Evolutionary conservation across 2,113 vertebrate species (phyloP), one percentile per base, ranked within the genome.

Genomic region (Ariopsis seemanni): DNA sequence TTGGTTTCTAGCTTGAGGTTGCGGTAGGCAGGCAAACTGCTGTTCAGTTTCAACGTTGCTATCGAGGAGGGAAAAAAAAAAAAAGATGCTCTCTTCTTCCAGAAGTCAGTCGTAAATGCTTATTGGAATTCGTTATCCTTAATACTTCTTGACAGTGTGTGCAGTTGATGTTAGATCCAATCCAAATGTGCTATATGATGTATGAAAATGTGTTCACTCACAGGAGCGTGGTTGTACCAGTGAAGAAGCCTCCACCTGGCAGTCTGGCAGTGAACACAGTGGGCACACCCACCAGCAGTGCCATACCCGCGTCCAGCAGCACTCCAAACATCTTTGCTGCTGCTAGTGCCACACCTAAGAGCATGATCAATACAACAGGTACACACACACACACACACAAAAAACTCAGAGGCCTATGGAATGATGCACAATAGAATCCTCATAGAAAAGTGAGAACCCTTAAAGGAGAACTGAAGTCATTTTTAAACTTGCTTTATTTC

Each of bases 341-440:
- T 80, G 95, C 97, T 82, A 97, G 97, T 91, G 95, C 97, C 87
- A 99, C 97, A 88, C 98, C 98, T 94, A 99, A 99, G 96, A 99
- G 98, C 97, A 99, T 99, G 98, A 99, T 99, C 95, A 99, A 99
- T 96, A 99, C 98, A 2, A 96, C 95, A 91, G 95, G 95, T 95
- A 82, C 57, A 22, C 18, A 60, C 48, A 82, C 5, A 82, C 27
- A 18, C 34, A 67, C 20, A 34, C 30, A 74, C 27, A 34, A 25
- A 42, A 15, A 71, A 34, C 1, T 6, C 25, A 12, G 63, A n/a
- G 63, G 25, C 10, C 8, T 65, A 27, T n/a, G n/a, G 63, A 2
- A 0, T 67, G 65, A 67, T 65, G n/a, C 25, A 27, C 65, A 10
- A 17, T 71, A 15, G 30, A 34, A 15, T 5, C n/a, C 42, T 42